Base-by-base conservation (phyloP, 92 coral and sea anemone species). In the Isaurus tuberculatus region DNA sequence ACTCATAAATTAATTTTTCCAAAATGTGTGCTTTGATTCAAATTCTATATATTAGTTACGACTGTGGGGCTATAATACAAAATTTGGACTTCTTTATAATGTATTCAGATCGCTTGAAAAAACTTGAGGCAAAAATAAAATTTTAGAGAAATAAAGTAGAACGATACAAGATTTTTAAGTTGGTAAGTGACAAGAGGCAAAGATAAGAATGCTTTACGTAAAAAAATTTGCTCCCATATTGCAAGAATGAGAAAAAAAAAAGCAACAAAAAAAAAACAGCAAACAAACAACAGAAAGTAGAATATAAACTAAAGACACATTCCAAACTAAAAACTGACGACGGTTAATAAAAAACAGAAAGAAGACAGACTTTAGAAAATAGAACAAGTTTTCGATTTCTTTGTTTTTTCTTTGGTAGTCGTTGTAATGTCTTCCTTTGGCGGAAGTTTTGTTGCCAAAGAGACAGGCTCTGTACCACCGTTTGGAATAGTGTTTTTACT, bases 311-410 rank as follows among this genome's bases (percentile, higher is more conserved):
- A 22, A 33, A 42, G 63, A 32, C 40, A 51, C 46, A 51, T 48
- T 51, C 63, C 67, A 30, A 32, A 30, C 26, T 51, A 32, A 15
- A 8, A 51, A 17, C 36, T 14, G 36, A 6, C 15, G 46, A 49
- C 26, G 32, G 44, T 15, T 32, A 15, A 10, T 34, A 22, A 27
- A 66, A 22, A 33, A n/a, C 25, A 4, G 36, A 32, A 9, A 40
- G 11, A 40, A 40, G 46, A 14, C 23, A 51, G 17, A 0, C 26
- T 36, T 33, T 60, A 77, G 32, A 77, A 25, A 77, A 77, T 77
- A 48, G 69, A 23, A 77, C 82, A 77, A 57, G 68, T 77, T 27
- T 58, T 77, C 5, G 82, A 77, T 8, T 77, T 57, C 48, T 77
- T 77, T 65, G 70, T 58, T 51, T 58, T 77, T 55, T 77, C 82